Evolutionary conservation across 2,888 invertebrate genomes (phyloP), one percentile per base, ranked within the genome.

Genomic region (Aphidoletes aphidimyza): DNA sequence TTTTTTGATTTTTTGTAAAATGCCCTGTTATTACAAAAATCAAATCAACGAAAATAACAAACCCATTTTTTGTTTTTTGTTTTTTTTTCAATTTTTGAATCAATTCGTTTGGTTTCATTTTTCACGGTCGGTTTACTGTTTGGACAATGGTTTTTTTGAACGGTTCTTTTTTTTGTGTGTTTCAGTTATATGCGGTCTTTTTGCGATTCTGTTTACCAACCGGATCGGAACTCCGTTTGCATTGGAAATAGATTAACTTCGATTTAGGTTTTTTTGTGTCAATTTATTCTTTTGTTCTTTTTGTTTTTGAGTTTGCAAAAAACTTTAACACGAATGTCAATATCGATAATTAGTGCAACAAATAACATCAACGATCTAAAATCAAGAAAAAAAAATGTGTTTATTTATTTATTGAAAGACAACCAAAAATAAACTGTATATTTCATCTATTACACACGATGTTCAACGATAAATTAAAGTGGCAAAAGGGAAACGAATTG

Each of bases 21-120:
- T 84, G 47, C 37, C 54, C 54, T 78, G 30, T 26, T 36, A 83
- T 83, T 45, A 83, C 83, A 83, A 83, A 83, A 83, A 83, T 83
- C 83, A 83, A 37, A 83, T 39, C 83, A 83, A 83, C 45, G 39
- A 26, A 83, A 78, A 84, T 42, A 84, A 84, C 84, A 84, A 84
- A 84, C 84, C 84, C 84, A 84, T 49, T 84, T 84, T 36, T 19
- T 84, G 36, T 36, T 8, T n/a, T 9, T 14, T 54, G 36, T 54
- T 11, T 17, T 6, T 78, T 19, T 36, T 9, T 83, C 8, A 2
- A 0, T 39, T 42, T 42, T 9, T 14, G n/a, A 39, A 39, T 42
- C 19, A 83, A 42, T 45, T 42, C 5, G 37, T 42, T 83, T 83
- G 14, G 8, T 83, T 83, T 83, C 78, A 34, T n/a, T n/a, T n/a